Evolutionary conservation across 2,888 invertebrate genomes (phyloP).

Genomic region (Blastobasis adustella): DNA sequence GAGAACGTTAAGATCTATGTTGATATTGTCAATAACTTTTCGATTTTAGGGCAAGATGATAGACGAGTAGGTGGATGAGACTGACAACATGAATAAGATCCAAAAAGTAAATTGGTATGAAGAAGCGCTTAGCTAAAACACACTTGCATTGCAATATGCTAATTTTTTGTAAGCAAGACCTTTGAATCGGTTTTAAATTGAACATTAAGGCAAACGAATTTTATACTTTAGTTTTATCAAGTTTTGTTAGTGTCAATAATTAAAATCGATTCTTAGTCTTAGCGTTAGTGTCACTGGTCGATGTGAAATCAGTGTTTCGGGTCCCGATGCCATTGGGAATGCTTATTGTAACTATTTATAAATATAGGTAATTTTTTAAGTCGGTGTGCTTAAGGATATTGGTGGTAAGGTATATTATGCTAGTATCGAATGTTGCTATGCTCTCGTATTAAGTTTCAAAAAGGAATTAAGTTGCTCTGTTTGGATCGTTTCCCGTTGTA

Average conservation of each 20-base stretch:
- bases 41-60: no score
- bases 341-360: constrained; percentile 31
- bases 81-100: constrained; percentile 9
- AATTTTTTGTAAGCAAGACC: background rate
- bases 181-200: background rate
- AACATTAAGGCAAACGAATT: background rate
- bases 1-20: background rate
- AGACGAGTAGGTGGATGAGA: constrained; percentile 4
- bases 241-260: constrained; percentile 7
- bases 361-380: constrained; percentile 46
- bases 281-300: constrained; percentile 3
- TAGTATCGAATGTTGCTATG: constrained; percentile 50
- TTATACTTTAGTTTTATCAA: no score
- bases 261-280: constrained; percentile 17
- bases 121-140: constrained; percentile 29
- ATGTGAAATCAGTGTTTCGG: no score
- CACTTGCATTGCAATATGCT: constrained; percentile 14
- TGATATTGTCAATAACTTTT: background rate
- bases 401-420: constrained; percentile 44
- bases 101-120: constrained; percentile 20
- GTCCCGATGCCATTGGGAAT: background rate
- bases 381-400: constrained; percentile 61
- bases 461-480: constrained; percentile 60
- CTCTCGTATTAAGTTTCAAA: constrained; percentile 64
- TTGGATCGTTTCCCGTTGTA: constrained; percentile 70